Conservation (phyloP, 2,113 vertebrate species). For the Candoia aspera region DNA sequence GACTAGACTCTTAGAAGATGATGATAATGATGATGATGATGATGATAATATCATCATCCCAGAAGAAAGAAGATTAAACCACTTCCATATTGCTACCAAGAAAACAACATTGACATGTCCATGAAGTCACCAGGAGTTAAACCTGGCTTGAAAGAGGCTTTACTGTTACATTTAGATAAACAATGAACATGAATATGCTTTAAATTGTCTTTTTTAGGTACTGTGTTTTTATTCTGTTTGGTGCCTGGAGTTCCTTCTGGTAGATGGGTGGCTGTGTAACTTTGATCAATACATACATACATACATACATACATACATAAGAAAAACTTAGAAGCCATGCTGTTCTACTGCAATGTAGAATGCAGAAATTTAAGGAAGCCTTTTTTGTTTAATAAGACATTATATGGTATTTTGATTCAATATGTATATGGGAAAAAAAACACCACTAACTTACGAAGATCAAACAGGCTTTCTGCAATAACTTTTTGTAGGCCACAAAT, state of each 20-base stretch:
- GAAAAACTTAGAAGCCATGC: constrained; percentile 34
- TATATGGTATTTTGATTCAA: background rate
- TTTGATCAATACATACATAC: background rate
- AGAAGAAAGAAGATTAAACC: background rate
- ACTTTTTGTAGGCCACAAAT: background rate
- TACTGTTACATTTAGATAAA: background rate
- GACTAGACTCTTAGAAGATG: background rate
- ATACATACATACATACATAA: no score
- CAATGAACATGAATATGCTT: background rate
- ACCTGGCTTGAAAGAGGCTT: background rate
- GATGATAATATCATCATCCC: background rate
- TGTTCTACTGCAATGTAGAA: background rate
- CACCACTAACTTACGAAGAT: background rate
- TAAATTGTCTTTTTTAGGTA: background rate
- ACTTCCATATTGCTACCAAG: background rate
- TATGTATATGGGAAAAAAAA: background rate
- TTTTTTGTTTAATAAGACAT: background rate
- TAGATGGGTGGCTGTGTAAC: background rate
- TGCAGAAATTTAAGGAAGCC: constrained; percentile 1
- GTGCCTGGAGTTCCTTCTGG: background rate
- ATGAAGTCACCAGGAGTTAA: background rate
- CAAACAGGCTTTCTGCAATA: background rate
- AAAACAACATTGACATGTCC: background rate
- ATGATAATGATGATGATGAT: no score
- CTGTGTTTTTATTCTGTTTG: background rate